Base-by-base conservation (phyloP, 2,797 vertebrate genomes). In the Acestrorhynchus altus region DNA sequence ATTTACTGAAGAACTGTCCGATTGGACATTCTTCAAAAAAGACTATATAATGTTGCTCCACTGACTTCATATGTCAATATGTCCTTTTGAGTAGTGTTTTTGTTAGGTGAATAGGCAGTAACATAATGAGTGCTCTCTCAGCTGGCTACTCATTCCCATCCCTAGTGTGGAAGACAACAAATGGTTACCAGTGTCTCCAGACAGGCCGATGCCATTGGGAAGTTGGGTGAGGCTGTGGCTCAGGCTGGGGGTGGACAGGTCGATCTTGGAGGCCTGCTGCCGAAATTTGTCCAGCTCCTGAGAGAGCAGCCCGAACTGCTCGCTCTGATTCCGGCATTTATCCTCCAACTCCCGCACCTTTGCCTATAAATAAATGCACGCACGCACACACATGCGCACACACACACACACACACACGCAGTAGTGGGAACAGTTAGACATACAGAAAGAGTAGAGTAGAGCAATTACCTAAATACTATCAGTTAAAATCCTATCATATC, bases 281-380 rank as follows among this genome's bases (percentile, higher is more conserved):
- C 95, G 95, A 86, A 99, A 98, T 81, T 96, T 96, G 74, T 95
- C 94, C 91, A 99, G 90, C 83, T 99, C 98, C 74, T 95, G 94
- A 0, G 96, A 95, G 85, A 99, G 91, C 84, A 96, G 87, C 86
- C 95, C 94, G 79, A 99, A 99, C 91, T 97, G 97, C 81, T 98
- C 95, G 0, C 94, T 97, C 84, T 99, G 97, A 87, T 89, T 98
- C 76, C 95, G 96, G 80, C 97, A 99, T 85, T 98, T 97, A 4
- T 96, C 96, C 86, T 99, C 98, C 76, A 99, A 94, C 61, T 98
- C 96, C 76, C 93, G 95, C 56, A 99, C 97, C 74, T 96, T 96
- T n/a, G 95, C 94, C 98, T 99, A 81, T 15, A 78, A n/a, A n/a
- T n/a, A n/a, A n/a, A n/a, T n/a, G n/a, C 22, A 22, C n/a, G 60